Percentiles rank a stretch among this genome's conserved stretches.
phyloP scores from a whole-genome alignment of 2,113 vertebrate genomes.

The Circaetus cinerascens region DNA sequence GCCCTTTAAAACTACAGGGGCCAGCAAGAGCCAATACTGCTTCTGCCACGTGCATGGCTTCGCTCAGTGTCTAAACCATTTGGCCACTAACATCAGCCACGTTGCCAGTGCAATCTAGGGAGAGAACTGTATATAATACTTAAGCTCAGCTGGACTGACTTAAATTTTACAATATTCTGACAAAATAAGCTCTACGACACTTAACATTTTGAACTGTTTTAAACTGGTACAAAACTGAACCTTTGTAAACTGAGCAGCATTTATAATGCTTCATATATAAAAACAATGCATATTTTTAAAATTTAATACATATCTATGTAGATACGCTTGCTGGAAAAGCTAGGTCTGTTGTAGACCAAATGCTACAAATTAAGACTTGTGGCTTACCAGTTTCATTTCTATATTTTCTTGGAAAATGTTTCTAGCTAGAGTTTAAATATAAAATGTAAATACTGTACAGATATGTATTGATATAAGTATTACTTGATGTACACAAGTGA shows the following conservation, averaged over 20 bases:
- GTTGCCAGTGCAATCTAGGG: neutral
- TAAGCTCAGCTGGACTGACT: slow-evolving; percentile 57
- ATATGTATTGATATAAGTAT: slow-evolving; percentile 61
- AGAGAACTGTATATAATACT: neutral
- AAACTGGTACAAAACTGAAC: slow-evolving; percentile 47
- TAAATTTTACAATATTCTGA: neutral
- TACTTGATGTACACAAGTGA: slow-evolving; percentile 64
- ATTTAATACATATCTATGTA: slow-evolving; percentile 49
- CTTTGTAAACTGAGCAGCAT: slow-evolving; percentile 57
- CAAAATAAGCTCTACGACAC: neutral
- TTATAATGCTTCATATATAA: slow-evolving; percentile 49
- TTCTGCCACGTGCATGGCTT: neutral
- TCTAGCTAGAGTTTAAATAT: slow-evolving; percentile 75
- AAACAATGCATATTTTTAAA: slow-evolving; percentile 57
- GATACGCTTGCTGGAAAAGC: slow-evolving; percentile 62
- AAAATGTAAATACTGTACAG: slow-evolving; percentile 80
- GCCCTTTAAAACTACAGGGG: neutral
- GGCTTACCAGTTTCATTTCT: slow-evolving; percentile 68
- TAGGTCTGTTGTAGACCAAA: slow-evolving; percentile 62
- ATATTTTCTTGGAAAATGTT: slow-evolving; percentile 76
- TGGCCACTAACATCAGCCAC: neutral
- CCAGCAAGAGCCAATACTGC: neutral
- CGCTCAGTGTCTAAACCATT: neutral
- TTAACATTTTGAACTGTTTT: slow-evolving; percentile 9
- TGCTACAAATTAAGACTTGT: slow-evolving; percentile 52